Percentiles rank a stretch among this genome's conserved stretches.
Evolutionary conservation across 1,140 invertebrate genomes (phyloP).

Genomic region (Rhynchophorus ferrugineus): DNA sequence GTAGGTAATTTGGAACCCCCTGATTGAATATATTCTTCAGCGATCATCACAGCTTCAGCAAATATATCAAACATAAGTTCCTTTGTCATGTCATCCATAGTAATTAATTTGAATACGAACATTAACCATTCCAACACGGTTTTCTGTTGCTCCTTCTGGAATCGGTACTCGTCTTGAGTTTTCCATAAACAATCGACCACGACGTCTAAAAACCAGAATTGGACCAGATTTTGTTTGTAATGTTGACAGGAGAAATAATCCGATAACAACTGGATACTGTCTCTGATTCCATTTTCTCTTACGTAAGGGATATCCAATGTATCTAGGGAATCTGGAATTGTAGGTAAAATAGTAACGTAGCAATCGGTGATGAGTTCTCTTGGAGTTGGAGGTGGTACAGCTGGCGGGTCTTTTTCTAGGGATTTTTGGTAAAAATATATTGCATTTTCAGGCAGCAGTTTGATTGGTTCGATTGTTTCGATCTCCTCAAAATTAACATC

Average conservation of each 20-base stretch:
- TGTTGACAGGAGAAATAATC: constrained; percentile 29
- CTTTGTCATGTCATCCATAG: constrained; percentile 23
- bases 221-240: constrained; percentile 32
- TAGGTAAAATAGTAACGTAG: constrained; percentile 14
- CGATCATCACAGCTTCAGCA: constrained; percentile 21
- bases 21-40: constrained; percentile 22
- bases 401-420: constrained; percentile 1
- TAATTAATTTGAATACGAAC: constrained; percentile 31
- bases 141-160: constrained; percentile 29
- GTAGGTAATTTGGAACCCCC: constrained; percentile 8
- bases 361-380: constrained; percentile 13
- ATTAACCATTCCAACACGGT: constrained; percentile 34
- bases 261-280: constrained; percentile 29
- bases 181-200: constrained; percentile 37
- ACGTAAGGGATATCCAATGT: constrained; percentile 29
- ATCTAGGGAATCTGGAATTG: constrained; percentile 6
- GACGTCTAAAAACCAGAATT: constrained; percentile 38
- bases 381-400: constrained; percentile 13
- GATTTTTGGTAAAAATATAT: constrained; percentile 1
- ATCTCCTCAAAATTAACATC: too few species aligned
- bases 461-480: not conserved
- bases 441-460: not conserved
- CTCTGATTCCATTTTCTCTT: constrained; percentile 31
- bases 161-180: constrained; percentile 35
- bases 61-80: constrained; percentile 23